Evolutionary conservation across 2,797 vertebrate genomes (phyloP), one percentile per base, ranked within the genome.

Genomic region (Malurus leucopterus): DNA sequence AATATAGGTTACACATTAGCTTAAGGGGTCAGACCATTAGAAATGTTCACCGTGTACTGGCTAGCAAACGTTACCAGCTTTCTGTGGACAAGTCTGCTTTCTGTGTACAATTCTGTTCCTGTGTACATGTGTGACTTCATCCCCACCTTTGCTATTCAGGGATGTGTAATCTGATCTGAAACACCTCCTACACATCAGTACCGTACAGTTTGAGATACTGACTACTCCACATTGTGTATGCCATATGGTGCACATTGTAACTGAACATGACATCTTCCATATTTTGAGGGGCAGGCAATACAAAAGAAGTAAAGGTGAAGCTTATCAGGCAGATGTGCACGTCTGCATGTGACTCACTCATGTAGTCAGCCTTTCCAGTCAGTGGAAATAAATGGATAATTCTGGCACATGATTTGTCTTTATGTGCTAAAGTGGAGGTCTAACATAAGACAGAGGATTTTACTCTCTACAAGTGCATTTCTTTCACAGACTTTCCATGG

Each of bases 401-500:
- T 75, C 27, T 55, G 54, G 30, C 75, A 43, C 1, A 6, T 23
- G 41, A 55, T 78, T 86, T 0, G 1, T 77, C 50, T 71, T 62
- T 34, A 34, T 41, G 8, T 65, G 55, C 34, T 65, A 3, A 71
- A 84, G 53, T n/a, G n/a, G 50, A 92, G 9, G 15, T 58, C 36
- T 68, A 43, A 74, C 15, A 46, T 0, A 82, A 16, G 51, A 30
- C 57, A 68, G 30, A 80, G n/a, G 22, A 62, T 62, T 84, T 84
- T 64, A 36, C 30, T 11, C 12, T 68, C 30, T 81, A 38, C 50
- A 90, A 50, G 18, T 27, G 11, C 3, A 18, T 73, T 87, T 81
- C 27, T 84, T 84, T 69, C 40, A 38, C 0, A 0, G 59, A n/a
- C 18, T 69, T 75, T 11, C 49, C 49, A 0, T 61, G 43, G 63